Percentiles rank a stretch among this genome's conserved stretches.
phyloP scores from a whole-genome alignment of 2,113 vertebrate genomes.

The cattle (Bos taurus) region DNA sequence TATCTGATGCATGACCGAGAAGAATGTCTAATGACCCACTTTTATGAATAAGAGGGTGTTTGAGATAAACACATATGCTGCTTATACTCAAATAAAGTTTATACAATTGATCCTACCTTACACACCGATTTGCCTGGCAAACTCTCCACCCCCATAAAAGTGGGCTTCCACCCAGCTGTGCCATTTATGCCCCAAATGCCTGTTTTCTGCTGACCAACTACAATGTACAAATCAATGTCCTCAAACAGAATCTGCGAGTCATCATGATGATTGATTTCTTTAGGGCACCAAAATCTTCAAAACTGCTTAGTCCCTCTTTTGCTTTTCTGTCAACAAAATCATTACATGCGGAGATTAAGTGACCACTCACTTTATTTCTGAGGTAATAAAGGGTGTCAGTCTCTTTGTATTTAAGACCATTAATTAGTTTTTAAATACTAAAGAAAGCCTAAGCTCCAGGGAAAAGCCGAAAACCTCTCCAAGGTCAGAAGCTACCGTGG shows the following conservation, averaged over 20 bases:
- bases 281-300: background rate
- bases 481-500: conserved; percentile 64
- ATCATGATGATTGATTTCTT: background rate
- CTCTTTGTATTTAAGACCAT: background rate
- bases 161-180: background rate
- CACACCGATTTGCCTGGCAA: background rate
- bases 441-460: conserved; percentile 35
- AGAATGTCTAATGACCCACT: background rate
- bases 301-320: background rate
- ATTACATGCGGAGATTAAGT: background rate
- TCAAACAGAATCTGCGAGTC: background rate
- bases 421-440: conserved; percentile 40
- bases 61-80: background rate
- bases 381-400: conserved; percentile 3
- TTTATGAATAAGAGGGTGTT: background rate
- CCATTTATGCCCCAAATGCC: background rate
- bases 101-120: background rate
- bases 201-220: background rate
- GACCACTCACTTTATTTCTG: background rate
- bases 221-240: background rate
- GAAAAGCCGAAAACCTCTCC: background rate
- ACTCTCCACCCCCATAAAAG: background rate
- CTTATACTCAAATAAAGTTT: background rate
- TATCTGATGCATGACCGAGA: background rate
- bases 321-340: conserved; percentile 30